These are phyloP conservation scores for Serrognathus titanus DNA, from an alignment of 2,888 invertebrate species.

Conservation along the genomic window DNA sequence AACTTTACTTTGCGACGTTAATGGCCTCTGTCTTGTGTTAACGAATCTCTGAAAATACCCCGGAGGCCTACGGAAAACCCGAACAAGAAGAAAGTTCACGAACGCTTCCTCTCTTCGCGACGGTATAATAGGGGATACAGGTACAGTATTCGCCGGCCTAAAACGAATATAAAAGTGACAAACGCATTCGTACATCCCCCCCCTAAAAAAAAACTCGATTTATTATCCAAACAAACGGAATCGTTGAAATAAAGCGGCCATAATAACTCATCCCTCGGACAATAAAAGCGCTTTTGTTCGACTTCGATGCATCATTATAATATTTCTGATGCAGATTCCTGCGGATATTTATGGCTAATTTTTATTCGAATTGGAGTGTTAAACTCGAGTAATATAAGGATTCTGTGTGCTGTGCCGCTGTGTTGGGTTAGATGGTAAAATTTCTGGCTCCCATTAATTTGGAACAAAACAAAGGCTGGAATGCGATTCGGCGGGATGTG, in stretches of 20 bases:
- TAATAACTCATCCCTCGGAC: conserved; percentile 36
- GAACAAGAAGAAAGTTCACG: too few species aligned
- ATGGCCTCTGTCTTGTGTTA: too few species aligned
- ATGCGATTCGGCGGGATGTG: conserved; percentile 21
- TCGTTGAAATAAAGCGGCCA: conserved; percentile 25
- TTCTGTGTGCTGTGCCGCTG: conserved; percentile 1
- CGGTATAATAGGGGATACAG: too few species aligned
- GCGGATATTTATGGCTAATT: conserved; percentile 5
- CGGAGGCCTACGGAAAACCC: too few species aligned
- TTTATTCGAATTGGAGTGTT: not conserved
- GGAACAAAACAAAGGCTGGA: conserved; percentile 24
- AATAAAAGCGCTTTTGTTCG: conserved; percentile 29
- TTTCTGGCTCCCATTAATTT: conserved; percentile 20
- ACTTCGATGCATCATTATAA: conserved; percentile 17
- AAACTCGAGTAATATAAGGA: conserved; percentile 1
- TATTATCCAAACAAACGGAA: conserved; percentile 38
- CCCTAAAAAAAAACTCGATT: conserved; percentile 35
- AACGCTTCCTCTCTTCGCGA: too few species aligned
- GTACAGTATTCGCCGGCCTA: too few species aligned
- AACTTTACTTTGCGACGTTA: too few species aligned
- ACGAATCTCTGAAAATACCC: too few species aligned
- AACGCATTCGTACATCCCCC: conserved; percentile 37
- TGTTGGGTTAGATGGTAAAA: conserved; percentile 1
- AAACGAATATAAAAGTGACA: conserved; percentile 38
- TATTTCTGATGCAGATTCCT: conserved; percentile 17